Percentiles rank a stretch among this genome's conserved stretches.
Conservation (phyloP, 1,140 invertebrate species). For the Euura saliciscinereae region DNA sequence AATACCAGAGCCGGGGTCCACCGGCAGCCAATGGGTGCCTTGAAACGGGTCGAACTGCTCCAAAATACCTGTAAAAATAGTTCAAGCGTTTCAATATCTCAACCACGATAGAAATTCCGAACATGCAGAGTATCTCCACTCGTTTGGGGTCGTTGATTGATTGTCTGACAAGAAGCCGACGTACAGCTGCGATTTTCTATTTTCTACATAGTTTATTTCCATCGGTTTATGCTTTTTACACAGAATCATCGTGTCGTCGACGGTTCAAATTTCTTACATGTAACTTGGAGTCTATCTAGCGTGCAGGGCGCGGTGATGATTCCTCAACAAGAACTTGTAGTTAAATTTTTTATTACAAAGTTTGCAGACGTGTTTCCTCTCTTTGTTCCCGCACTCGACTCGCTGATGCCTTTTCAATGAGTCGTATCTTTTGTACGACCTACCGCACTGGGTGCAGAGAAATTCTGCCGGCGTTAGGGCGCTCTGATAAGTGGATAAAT, state of each 20-base stretch:
- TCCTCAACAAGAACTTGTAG: not conserved
- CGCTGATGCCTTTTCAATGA: constrained; percentile 53
- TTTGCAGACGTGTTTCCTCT: constrained; percentile 46
- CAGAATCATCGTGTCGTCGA: too few species aligned
- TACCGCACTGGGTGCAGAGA: constrained; percentile 55
- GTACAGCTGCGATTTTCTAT: too few species aligned
- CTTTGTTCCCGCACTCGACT: constrained; percentile 52
- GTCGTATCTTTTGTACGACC: constrained; percentile 55
- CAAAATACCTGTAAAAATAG: not conserved
- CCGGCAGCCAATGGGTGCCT: not conserved
- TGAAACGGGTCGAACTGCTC: not conserved
- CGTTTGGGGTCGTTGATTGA: too few species aligned
- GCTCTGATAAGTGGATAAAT: not conserved
- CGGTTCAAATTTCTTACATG: not conserved
- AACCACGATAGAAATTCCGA: too few species aligned
- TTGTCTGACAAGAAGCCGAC: too few species aligned
- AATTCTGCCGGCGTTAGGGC: not conserved
- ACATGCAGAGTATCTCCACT: too few species aligned
- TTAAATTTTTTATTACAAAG: constrained; percentile 43
- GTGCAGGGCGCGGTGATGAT: not conserved
- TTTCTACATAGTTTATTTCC: too few species aligned
- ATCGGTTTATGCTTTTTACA: too few species aligned
- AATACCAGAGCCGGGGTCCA: not conserved
- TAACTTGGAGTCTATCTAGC: not conserved
- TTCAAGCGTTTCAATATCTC: too few species aligned